Evolutionary conservation across 2,113 vertebrate genomes (phyloP).

Genomic region (human (Homo sapiens)): DNA sequence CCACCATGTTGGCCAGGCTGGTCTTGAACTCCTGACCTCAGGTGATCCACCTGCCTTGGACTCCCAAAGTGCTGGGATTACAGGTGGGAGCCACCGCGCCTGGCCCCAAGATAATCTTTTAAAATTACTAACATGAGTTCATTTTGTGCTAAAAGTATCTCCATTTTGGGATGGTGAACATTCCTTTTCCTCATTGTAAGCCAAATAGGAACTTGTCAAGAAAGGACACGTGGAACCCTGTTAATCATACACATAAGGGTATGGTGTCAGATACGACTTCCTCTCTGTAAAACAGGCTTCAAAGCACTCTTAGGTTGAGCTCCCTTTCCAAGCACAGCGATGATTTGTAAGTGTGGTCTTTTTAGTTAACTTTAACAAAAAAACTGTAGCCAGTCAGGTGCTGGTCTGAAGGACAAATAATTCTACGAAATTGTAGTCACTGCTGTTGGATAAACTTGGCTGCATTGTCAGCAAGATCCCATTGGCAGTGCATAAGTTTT

Average conservation of each 20-base stretch:
- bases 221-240: not conserved
- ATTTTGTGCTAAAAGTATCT: slow-evolving; percentile 15
- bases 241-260: not conserved
- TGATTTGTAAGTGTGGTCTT: slow-evolving; percentile 36
- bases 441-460: slow-evolving; percentile 23
- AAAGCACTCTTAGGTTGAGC: not conserved
- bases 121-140: slow-evolving; percentile 8
- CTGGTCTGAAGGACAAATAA: slow-evolving; percentile 44
- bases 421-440: not conserved
- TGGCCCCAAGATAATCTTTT: not conserved
- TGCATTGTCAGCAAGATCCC: not conserved
- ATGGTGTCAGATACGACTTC: slow-evolving; percentile 1
- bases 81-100: too few species aligned
- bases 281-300: slow-evolving; percentile 6
- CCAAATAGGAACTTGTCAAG: slow-evolving; percentile 47
- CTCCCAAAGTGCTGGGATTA: too few species aligned
- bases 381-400: not conserved
- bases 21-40: too few species aligned
- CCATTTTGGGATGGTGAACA: slow-evolving; percentile 1
- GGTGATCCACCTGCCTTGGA: too few species aligned
- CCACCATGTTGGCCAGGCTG: too few species aligned
- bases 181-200: slow-evolving; percentile 54
- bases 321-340: not conserved
- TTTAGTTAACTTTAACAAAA: slow-evolving; percentile 29
- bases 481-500: not conserved